Conservation (phyloP, 2,797 vertebrate species). For the Morus bassanus region DNA sequence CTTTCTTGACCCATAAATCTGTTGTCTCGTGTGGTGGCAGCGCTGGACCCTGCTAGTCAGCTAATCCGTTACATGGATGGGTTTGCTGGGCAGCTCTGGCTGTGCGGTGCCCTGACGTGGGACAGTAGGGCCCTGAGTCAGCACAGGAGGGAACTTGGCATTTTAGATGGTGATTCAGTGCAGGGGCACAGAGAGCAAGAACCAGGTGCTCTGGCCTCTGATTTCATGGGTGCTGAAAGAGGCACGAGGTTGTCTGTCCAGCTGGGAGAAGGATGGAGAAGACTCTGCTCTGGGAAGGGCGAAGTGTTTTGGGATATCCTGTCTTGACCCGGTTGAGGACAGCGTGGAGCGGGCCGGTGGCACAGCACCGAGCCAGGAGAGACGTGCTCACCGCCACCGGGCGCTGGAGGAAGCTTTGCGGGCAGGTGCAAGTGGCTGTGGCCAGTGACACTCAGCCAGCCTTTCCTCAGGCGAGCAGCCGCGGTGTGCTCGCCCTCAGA, state of each 20-base stretch:
- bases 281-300: not conserved
- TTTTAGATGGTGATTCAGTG: accelerated
- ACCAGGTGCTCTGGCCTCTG: not conserved
- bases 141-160: not conserved
- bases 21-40: not conserved
- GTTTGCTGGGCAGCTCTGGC: not conserved
- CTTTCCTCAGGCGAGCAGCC: not conserved
- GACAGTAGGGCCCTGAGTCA: not conserved
- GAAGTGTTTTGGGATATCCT: not conserved
- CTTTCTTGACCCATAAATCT: not conserved
- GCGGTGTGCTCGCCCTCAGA: not conserved
- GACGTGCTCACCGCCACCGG: accelerated
- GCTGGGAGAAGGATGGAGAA: not conserved
- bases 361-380: accelerated
- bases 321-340: accelerated
- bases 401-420: not conserved
- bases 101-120: not conserved
- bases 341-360: not conserved
- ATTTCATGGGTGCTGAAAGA: not conserved
- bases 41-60: not conserved
- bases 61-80: not conserved
- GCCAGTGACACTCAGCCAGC: not conserved
- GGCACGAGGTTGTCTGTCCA: accelerated
- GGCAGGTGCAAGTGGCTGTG: not conserved
- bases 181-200: not conserved